Base-by-base conservation (phyloP, 2,888 invertebrate species). In the Nomada ruficornis region DNA sequence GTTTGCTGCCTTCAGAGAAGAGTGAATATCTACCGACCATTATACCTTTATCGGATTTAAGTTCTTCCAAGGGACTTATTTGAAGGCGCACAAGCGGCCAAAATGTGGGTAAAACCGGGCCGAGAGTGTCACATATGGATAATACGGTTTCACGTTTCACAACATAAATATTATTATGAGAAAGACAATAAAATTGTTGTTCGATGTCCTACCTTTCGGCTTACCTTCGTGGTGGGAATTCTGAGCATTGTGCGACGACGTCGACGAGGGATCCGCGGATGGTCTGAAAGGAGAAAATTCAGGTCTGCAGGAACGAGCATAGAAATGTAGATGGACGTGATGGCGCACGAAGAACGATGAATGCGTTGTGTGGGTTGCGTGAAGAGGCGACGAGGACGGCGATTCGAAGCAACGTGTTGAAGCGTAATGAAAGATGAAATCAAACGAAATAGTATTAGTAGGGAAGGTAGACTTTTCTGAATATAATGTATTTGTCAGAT, bases 261-360 rank as follows among this genome's bases (percentile, higher is more conserved):
- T 90, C 47, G 92, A 91, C 47, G 92, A 93, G 50, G 93, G 91
- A 73, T 94, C 94, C 63, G 94, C 91, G 62, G 93, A 93, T 63
- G 94, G 94, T 91, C 94, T 94, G 94, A 93, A 94, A 94, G 94
- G 93, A 94, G 94, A 94, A 93, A 94, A 94, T 94, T 94, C 94
- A 90, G 94, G 94, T 90, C 94, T 94, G 93, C 93, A 92, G 88
- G 89, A 86, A 83, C 83, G 84, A 74, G 88, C 67, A 84, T 75
- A 84, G 62, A 86, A 74, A 86, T 80, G 84, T 42, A 71, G 80
- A 77, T 76, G 79, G 77, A 90, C 82, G 84, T 78, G 86, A 89
- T 85, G 89, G 69, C 79, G 80, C 80, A 88, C 83, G 88, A 88
- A 81, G 89, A 70, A 87, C 82, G 88, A 70, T 71, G 81, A 73